A percentile compares a stretch with the other conserved stretches of the same genome.
phyloP scores from a whole-genome alignment of 2,797 vertebrate species.

The Aselliscus stoliczkanus region DNA sequence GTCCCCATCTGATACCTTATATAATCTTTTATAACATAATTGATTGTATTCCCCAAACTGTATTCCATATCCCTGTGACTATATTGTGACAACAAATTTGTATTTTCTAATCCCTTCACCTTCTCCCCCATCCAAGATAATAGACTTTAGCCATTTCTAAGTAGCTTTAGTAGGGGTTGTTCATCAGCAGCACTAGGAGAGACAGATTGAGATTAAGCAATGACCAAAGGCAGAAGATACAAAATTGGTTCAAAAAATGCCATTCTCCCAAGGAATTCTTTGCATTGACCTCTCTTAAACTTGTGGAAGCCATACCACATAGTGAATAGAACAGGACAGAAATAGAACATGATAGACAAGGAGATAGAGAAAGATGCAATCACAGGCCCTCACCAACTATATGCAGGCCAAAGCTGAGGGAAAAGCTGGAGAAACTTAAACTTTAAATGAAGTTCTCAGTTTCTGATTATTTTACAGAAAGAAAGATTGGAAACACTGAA shows the following conservation, averaged over 20 bases:
- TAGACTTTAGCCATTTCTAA: background rate
- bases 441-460: background rate
- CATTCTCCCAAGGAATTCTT: background rate
- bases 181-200: background rate
- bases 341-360: background rate
- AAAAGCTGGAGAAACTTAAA: background rate
- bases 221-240: background rate
- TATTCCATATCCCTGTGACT: no score
- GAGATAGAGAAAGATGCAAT: background rate
- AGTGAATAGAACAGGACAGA: background rate
- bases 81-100: no score
- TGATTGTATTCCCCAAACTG: no score
- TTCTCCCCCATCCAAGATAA: background rate
- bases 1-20: no score
- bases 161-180: fast-evolving
- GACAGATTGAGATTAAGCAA: background rate
- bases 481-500: background rate
- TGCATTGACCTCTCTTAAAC: background rate
- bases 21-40: no score
- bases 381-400: no score
- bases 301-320: background rate
- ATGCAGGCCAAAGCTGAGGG: background rate
- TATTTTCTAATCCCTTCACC: no score
- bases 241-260: background rate
- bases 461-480: background rate